Base-by-base conservation (phyloP, 2,888 invertebrate species). In the Caenorhabditis drosophilae region DNA sequence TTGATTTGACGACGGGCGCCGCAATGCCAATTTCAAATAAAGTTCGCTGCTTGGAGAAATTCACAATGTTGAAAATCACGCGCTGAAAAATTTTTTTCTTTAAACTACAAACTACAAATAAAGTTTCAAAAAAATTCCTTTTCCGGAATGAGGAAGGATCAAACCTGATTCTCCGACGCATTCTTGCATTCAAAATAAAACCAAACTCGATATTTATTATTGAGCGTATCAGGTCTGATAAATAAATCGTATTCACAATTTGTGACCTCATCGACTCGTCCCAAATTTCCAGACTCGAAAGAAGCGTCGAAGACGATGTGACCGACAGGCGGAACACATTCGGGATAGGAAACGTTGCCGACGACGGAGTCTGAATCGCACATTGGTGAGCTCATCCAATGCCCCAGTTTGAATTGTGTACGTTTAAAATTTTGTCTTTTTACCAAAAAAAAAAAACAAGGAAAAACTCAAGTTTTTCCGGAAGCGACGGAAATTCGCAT, bases 61-160 rank as follows among this genome's bases (percentile, higher is more conserved):
- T 98, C 1, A 97, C 93, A 59, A 98, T 89, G 85, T 96, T 95
- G 86, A 98, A 94, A 78, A 98, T 90, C 2, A 96, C 94, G 73
- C 93, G 89, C 91, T 92, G 88, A 58, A 89, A 82, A 9, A 20
- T 4, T 11, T 9, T 11, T 11, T 4, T 11, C 40, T 16, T 4
- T 40, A 20, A 18, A 42, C 12, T 4, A 22, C 3, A 9, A 23
- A 22, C 11, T 42, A 9, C 4, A 7, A 15, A 2, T 25, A 12
- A 23, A 12, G 11, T 4, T 4, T n/a, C n/a, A n/a, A n/a, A n/a
- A n/a, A n/a, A n/a, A n/a, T n/a, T n/a, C n/a, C n/a, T n/a, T n/a
- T n/a, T n/a, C n/a, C n/a, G n/a, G n/a, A n/a, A n/a, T n/a, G n/a
- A n/a, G n/a, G n/a, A n/a, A n/a, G n/a, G n/a, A n/a, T n/a, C 11